These are phyloP conservation scores for Echeneis naucrates DNA, from an alignment of 2,797 vertebrate genomes.

Conservation along the genomic window DNA sequence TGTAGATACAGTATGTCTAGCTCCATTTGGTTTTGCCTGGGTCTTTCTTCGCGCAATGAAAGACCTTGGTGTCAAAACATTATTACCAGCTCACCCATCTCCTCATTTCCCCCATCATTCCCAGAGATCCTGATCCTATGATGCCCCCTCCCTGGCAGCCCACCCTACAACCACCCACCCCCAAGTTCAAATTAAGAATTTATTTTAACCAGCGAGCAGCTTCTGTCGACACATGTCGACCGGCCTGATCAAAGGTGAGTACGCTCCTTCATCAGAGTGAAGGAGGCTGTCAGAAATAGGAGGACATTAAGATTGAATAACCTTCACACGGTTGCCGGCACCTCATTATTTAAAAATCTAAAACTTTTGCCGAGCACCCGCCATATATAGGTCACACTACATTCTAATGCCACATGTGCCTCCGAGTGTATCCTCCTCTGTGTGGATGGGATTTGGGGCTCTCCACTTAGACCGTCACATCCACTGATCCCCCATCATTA, in stretches of 20 bases:
- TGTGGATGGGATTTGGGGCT: constrained; percentile 74
- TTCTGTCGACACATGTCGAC: constrained; percentile 85
- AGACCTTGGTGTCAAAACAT: constrained; percentile 73
- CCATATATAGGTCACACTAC: constrained; percentile 82
- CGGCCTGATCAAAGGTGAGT: constrained; percentile 86
- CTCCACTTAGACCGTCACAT: constrained; percentile 73
- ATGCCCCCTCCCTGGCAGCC: constrained; percentile 64
- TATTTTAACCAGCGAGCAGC: constrained; percentile 86
- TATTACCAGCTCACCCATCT: constrained; percentile 72
- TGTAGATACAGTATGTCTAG: constrained; percentile 44
- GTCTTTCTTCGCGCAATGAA: constrained; percentile 64
- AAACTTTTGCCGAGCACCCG: constrained; percentile 77
- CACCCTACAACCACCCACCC: constrained; percentile 71
- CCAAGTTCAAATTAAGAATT: constrained; percentile 87
- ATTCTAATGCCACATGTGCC: constrained; percentile 79
- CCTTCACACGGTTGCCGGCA: constrained; percentile 84
- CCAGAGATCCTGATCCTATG: constrained; percentile 75
- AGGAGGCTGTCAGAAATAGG: constrained; percentile 84
- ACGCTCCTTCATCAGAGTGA: constrained; percentile 83
- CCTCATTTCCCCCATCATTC: constrained; percentile 70
- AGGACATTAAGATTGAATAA: constrained; percentile 90
- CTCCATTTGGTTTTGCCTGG: constrained; percentile 56
- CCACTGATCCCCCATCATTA: constrained; percentile 78
- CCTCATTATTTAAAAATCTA: constrained; percentile 87
- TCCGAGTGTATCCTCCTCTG: constrained; percentile 77